Conservation (phyloP, 1,140 invertebrate genomes). For the Palaemon carinicauda region DNA sequence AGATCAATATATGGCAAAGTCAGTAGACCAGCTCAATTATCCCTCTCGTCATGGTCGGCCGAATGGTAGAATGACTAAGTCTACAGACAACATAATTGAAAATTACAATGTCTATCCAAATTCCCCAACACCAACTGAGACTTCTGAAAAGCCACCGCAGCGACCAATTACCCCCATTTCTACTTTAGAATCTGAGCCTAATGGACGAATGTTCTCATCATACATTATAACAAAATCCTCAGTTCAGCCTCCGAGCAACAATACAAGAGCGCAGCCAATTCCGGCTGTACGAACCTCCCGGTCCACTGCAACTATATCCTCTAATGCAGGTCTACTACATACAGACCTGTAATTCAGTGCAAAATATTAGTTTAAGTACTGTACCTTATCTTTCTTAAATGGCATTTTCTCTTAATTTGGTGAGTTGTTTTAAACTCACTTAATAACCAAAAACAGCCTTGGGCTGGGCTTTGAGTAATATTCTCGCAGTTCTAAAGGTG, state of each 20-base stretch:
- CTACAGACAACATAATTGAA: slow-evolving; percentile 28
- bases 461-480: neutral
- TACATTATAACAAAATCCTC: neutral
- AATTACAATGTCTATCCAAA: neutral
- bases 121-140: neutral
- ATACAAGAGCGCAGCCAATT: neutral
- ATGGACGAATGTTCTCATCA: neutral
- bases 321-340: slow-evolving; percentile 29
- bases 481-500: neutral
- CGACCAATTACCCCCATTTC: slow-evolving; percentile 35
- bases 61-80: neutral
- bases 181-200: slow-evolving; percentile 21
- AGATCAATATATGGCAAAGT: slow-evolving; percentile 21
- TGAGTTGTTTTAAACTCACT: neutral
- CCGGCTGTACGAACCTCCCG: slow-evolving; percentile 19
- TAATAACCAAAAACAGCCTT: neutral
- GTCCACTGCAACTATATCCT: slow-evolving; percentile 32
- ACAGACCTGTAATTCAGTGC: slow-evolving; percentile 28
- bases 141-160: neutral
- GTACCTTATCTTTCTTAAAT: neutral
- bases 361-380: neutral
- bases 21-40: slow-evolving; percentile 26
- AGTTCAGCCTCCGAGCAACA: neutral
- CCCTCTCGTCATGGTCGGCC: neutral
- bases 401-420: neutral